Evolutionary conservation across 1,140 invertebrate genomes (phyloP), one percentile per base, ranked within the genome.

Genomic region (Goniozus legneri): DNA sequence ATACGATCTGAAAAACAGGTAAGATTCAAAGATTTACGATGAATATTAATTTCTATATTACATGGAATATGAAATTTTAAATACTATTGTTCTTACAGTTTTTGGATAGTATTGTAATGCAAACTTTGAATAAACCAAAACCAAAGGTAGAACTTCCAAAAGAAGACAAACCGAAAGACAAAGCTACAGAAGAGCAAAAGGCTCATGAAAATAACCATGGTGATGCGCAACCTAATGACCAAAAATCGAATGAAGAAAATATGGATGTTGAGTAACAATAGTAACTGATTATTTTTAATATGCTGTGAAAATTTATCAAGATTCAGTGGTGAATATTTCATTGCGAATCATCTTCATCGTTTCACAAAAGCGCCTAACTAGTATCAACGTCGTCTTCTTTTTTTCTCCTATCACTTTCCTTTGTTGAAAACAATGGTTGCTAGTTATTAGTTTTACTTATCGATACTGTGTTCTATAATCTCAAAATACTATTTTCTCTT

Each of bases 61-160:
- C 31, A 12, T 3, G 8, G 0, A n/a, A 33, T 27, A 0, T 24
- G 38, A 20, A 41, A 18, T 39, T 45, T 15, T 6, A 24, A n/a
- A 14, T 20, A 39, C 32, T 14, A 18, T 46, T 8, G 15, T 36
- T 42, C 60, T 54, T 42, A 7, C 67, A 87, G 80, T 75, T 73
- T 21, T 82, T 93, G 56, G 87, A 92, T 53, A 82, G 63, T 37
- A 77, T 73, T 7, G 82, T 89, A 19, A 81, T 79, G 53, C 84
- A 88, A 1, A 86, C 92, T 47, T 71, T 94, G 33, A 91, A 88
- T 63, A 94, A 92, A 72, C 87, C 89, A 15, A 91, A 91, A 69
- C 91, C 91, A 6, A 89, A 88, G 72, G 78, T 69, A 2, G 77
- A 80, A 16, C 65, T 71, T 6, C 72, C 75, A 8, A 75, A 75